Evolutionary conservation across 1,140 invertebrate genomes (phyloP), one percentile per base, ranked within the genome.

Genomic region (Drosophila subobscura): DNA sequence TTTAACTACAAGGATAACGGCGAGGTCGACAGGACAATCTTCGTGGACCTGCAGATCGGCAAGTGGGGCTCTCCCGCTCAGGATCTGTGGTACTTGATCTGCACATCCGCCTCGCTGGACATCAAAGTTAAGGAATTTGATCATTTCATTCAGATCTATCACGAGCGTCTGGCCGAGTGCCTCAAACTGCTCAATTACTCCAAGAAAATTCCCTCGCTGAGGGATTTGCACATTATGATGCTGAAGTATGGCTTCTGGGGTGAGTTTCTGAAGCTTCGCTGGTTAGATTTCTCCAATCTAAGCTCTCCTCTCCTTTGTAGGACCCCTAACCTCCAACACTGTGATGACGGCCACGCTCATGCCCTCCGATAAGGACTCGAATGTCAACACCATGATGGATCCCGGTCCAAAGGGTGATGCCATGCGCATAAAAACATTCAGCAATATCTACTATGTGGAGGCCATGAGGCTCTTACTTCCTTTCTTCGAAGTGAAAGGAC

Each of bases 1-100:
- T 92, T 93, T 42, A 81, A 77, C 23, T 91, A 92, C 61, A 74
- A 84, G 7, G 74, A 65, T 0, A 50, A 76, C 2, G 91, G 88
- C 0, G 92, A 93, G 72, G 79, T 85, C 0, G 73, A 85, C 72
- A 37, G 56, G 7, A 68, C 72, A 0, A 23, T 78, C 2, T 78
- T 90, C 14, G 81, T 90, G 10, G 88, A 90, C 10, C 65, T 84
- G 8, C 88, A 90, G 56, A 42, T 86, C 0, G 46, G 67, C 16
- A 89, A 79, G 68, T 90, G 79, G 79, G 88, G 88, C 12, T 44
- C 46, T 12, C 85, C 85, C 16, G 78, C 81, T 2, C 72, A 83
- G 14, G 88, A 90, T 41, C 63, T 90, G 3, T 89, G 76, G 75
- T 89, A 84, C 50, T 12, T 90, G 33, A 75, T 90, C 23, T 56